Evolutionary conservation across 2,888 invertebrate genomes (phyloP), one percentile per base, ranked within the genome.

Genomic region (Drosophila neotestacea): DNA sequence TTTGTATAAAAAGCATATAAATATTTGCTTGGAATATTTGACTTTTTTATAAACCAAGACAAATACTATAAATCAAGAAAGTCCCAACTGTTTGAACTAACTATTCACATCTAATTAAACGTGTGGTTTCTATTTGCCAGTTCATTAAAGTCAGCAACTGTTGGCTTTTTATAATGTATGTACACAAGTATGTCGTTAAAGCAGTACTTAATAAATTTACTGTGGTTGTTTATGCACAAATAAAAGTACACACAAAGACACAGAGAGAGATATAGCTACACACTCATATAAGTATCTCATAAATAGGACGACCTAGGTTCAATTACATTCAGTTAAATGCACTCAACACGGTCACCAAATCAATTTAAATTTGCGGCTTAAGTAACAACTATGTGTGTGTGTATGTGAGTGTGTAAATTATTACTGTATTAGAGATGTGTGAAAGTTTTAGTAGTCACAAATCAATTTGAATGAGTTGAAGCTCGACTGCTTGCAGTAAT

Each of bases 311-410:
- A 36, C 46, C 38, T 50, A 61, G 68, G 39, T 69, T 71, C 67
- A 85, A 87, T 84, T 85, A 78, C 76, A 76, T 75, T 59, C 67
- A 73, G 68, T 70, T 73, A 72, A 82, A 72, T 73, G 73, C 85
- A 74, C 69, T 79, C 69, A 72, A 71, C 75, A 73, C 73, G 63
- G 47, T 55, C 69, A 41, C 62, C 66, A 69, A 80, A 77, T 83
- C 77, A 72, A 79, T 79, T 82, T 70, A 51, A 65, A 67, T 77
- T 77, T 72, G 60, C 46, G 84, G 84, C 81, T 73, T 75, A 72
- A 50, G 46, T 58, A 51, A 11, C 27, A 48, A 27, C 6, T 50
- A 1, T 28, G 7, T 51, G 58, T 34, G 10, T 54, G 10, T 54
- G 32, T n/a, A 16, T 30, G 36, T 42, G 30, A 48, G 55, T 44